A percentile compares a stretch with the other conserved stretches of the same genome.
Evolutionary conservation across 2,113 vertebrate genomes (phyloP).

Genomic region (Hippocampus zosterae): DNA sequence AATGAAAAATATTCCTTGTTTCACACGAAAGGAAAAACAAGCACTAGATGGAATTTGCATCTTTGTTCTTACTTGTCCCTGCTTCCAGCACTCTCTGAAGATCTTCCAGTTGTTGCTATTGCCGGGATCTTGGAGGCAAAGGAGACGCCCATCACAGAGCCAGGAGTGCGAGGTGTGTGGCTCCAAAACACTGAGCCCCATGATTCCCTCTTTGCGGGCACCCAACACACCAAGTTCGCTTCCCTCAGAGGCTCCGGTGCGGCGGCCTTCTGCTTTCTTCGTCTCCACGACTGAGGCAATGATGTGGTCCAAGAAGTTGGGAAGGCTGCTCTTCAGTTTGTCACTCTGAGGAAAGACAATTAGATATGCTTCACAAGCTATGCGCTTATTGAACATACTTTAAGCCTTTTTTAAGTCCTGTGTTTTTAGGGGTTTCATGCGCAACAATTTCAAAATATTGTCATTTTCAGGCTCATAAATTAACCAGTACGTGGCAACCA

Average conservation of each 20-base stretch:
- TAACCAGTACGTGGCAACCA: conserved; percentile 10
- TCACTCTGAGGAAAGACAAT: conserved; percentile 67
- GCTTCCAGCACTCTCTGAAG: conserved; percentile 99
- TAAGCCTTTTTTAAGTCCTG: no score
- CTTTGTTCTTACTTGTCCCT: conserved; percentile 85
- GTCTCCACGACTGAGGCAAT: conserved; percentile 99
- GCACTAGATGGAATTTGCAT: background rate
- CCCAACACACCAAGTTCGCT: conserved; percentile 79
- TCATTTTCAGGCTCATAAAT: background rate
- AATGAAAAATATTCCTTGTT: background rate
- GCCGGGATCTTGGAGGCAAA: conserved; percentile 96
- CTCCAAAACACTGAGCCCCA: conserved; percentile 94
- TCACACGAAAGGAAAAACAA: background rate
- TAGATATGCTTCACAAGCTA: background rate
- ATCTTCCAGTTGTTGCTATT: conserved; percentile 99
- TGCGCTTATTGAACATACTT: background rate
- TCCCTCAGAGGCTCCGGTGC: conserved; percentile 75
- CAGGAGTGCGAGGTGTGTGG: conserved; percentile 97
- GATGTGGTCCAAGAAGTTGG: conserved; percentile 97
- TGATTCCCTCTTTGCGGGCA: conserved; percentile 83
- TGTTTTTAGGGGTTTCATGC: background rate
- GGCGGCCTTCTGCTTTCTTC: conserved; percentile 88
- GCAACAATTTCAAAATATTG: background rate
- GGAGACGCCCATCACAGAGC: conserved; percentile 95
- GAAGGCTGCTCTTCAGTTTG: conserved; percentile 90